Evolutionary conservation across 2,113 vertebrate species (phyloP), one percentile per base, ranked within the genome.

Genomic region (Gadus chalcogrammus): DNA sequence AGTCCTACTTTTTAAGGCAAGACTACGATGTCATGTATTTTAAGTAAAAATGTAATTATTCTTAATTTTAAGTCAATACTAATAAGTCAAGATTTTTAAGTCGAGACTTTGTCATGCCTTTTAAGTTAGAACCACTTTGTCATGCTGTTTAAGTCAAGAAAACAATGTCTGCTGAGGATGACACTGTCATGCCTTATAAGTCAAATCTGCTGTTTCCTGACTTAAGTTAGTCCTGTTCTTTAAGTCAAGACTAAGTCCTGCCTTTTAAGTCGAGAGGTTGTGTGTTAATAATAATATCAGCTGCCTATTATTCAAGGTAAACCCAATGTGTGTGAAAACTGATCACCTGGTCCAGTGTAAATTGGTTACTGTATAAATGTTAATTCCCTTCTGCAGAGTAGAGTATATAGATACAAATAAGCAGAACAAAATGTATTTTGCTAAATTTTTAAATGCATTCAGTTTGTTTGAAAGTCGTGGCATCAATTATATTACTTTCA

Each of bases 381-480:
- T 89, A 68, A 85, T 82, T 82, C 78, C 82, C 88, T 89, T 89
- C 90, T 87, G 82, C 88, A 84, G 86, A 89, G 85, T 92, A 92
- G 84, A 90, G 80, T 87, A 88, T 91, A 84, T 90, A 91, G 88
- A 92, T 91, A 91, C 79, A 86, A 86, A 89, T 88, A 79, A 80
- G 80, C 81, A 79, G 82, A 74, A 86, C 85, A 88, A 89, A 87
- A 88, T 90, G 91, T 93, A 92, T 93, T 92, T 93, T 93, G 90
- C 89, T 92, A 92, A 89, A 91, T 90, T 93, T 91, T 83, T 85
- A 87, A 86, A 89, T 78, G 1, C 77, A 82, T 84, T 81, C 60
- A 35, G 60, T 71, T 69, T 83, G 79, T 85, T 88, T 72, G 74
- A 78, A 69, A 84, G 72, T 87, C 77, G 80, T 78, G 81, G 83